Base-by-base conservation (phyloP, 2,113 vertebrate species). In the Rana temporaria region DNA sequence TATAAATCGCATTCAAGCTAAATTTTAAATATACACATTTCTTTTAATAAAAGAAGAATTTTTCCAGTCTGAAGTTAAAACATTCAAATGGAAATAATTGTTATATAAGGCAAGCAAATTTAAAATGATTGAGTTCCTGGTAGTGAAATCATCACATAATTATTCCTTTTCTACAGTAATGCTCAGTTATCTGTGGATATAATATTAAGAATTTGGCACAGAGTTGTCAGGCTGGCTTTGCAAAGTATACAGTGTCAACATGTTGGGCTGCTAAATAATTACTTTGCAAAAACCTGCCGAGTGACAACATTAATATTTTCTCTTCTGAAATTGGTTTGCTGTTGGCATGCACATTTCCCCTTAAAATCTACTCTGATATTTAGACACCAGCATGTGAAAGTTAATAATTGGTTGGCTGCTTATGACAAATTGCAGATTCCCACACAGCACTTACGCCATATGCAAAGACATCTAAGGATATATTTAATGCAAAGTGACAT, bases 221-320 rank as follows among this genome's bases (percentile, higher is more conserved):
- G 71, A 12, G 30, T 60, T 62, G 72, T 75, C 72, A 75, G 19
- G 30, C 15, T 62, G 72, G 72, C 72, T 75, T 75, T 62, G 30
- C 14, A 62, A 38, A 77, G 74, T 77, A 38, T 30, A 77, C 20
- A 24, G 60, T 77, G 74, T 77, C 74, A 77, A 77, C 60, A 64
- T 52, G 26, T 30, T 62, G 17, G 74, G 38, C 60, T 2, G 16
- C 60, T 77, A 63, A 77, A 77, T 77, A 77, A 77, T 77, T 77
- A 60, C 60, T 22, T 53, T 48, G 38, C 32, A 59, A 57, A 34
- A 62, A 42, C 32, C 32, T 18, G n/a, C n/a, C n/a, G 72, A 75
- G 32, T 75, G 72, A 75, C 72, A 75, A 57, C 72, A 42, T 62
- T 60, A 62, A 62, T 75, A 75, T 75, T 75, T 75, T 60, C 72